Conservation (phyloP, 2,113 vertebrate species). For the Oreochromis tanganicae region DNA sequence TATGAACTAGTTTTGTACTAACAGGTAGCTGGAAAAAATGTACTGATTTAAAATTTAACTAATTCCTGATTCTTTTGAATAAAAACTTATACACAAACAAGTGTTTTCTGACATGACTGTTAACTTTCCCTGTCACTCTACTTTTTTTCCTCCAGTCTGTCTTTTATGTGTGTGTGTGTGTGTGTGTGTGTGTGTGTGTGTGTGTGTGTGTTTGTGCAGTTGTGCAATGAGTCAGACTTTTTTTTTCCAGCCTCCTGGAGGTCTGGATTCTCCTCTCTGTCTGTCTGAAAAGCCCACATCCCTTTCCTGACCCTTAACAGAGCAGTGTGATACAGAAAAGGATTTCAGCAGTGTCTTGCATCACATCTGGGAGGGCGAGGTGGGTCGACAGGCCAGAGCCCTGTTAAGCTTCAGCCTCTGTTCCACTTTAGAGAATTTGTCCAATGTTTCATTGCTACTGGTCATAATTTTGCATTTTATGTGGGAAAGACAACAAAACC, state of each 20-base stretch:
- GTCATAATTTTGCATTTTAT: neutral
- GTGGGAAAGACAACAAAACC: neutral
- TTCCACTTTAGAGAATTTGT: neutral
- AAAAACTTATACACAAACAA: neutral
- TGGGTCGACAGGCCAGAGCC: neutral
- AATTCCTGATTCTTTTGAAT: neutral
- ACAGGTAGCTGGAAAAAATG: neutral
- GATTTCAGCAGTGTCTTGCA: neutral
- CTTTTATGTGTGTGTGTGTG: neutral
- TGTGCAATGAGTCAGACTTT: constrained; percentile 17
- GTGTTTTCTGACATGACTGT: neutral
- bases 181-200: neutral
- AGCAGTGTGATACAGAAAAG: neutral
- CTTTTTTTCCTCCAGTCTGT: neutral
- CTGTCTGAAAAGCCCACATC: constrained; percentile 17
- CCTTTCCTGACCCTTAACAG: neutral
- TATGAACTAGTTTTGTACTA: neutral
- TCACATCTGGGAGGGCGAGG: neutral
- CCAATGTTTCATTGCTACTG: neutral
- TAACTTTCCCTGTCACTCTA: neutral
- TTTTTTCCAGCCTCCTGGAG: constrained; percentile 13
- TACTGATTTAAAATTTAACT: neutral
- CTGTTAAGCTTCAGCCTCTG: neutral
- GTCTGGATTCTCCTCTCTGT: constrained; percentile 1
- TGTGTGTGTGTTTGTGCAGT: neutral